These are phyloP conservation scores for Prunella strophiata DNA, from an alignment of 2,797 vertebrate species.

Conservation along the genomic window DNA sequence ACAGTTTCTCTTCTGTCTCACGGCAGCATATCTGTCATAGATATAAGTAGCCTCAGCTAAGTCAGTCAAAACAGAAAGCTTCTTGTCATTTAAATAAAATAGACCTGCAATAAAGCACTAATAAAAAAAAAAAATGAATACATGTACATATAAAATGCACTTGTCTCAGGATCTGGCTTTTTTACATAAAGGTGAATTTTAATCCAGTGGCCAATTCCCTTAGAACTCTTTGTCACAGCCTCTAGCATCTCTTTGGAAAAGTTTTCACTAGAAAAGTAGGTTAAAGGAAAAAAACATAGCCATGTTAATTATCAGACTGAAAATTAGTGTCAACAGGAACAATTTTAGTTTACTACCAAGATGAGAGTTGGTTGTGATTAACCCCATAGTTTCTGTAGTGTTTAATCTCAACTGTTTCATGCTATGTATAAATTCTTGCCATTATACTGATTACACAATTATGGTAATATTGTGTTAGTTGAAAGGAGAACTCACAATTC, in stretches of 20 bases:
- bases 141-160: background rate
- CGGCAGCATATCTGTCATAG: conserved; percentile 4
- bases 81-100: background rate
- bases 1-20: conserved; percentile 22
- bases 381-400: background rate
- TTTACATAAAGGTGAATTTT: conserved; percentile 51
- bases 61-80: conserved; percentile 27
- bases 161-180: background rate
- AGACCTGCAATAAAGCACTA: background rate
- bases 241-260: conserved; percentile 16
- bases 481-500: background rate
- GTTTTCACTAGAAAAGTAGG: conserved; percentile 37
- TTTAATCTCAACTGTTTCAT: background rate
- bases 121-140: background rate
- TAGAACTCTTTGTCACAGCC: conserved; percentile 2
- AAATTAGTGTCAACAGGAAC: conserved; percentile 27
- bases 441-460: background rate
- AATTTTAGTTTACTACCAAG: background rate
- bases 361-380: background rate
- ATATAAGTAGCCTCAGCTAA: background rate
- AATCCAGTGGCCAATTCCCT: conserved; percentile 28
- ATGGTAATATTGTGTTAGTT: background rate
- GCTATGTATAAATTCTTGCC: background rate
- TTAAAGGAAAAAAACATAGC: background rate
- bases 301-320: background rate